Conservation (phyloP, 92 coral and sea anemone species). For the Zoanthus solanderi region DNA sequence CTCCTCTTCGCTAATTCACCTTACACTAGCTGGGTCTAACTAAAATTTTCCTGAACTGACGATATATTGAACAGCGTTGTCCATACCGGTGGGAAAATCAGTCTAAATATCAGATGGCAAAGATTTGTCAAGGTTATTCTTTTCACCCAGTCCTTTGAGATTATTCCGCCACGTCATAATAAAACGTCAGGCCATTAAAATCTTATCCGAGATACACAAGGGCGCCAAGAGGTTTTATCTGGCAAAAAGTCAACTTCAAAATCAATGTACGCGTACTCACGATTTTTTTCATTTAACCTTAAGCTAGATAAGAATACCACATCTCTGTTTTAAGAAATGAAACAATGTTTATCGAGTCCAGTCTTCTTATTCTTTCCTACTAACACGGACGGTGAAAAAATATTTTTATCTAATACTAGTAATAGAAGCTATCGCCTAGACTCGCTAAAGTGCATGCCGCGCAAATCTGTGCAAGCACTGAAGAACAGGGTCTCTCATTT, state of each 20-base stretch:
- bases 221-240: not conserved
- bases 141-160: too few relatives aligned
- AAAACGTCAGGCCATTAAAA: not conserved
- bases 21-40: not conserved
- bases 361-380: not conserved
- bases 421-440: too few relatives aligned
- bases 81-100: constrained; percentile 1
- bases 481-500: too few relatives aligned
- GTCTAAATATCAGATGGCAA: not conserved
- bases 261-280: too few relatives aligned
- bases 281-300: too few relatives aligned
- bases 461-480: too few relatives aligned
- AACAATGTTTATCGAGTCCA: not conserved
- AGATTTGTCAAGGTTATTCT: not conserved
- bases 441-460: too few relatives aligned
- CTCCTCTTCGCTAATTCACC: not conserved
- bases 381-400: not conserved
- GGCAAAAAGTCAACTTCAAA: not conserved
- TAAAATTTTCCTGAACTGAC: not conserved
- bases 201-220: too few relatives aligned
- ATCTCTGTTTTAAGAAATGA: not conserved
- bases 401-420: too few relatives aligned
- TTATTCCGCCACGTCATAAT: constrained; percentile 4
- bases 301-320: too few relatives aligned
- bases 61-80: not conserved